A percentile compares a stretch with the other conserved stretches of the same genome.
phyloP scores from a whole-genome alignment of 2,113 vertebrate genomes.

The Hyaena hyaena region DNA sequence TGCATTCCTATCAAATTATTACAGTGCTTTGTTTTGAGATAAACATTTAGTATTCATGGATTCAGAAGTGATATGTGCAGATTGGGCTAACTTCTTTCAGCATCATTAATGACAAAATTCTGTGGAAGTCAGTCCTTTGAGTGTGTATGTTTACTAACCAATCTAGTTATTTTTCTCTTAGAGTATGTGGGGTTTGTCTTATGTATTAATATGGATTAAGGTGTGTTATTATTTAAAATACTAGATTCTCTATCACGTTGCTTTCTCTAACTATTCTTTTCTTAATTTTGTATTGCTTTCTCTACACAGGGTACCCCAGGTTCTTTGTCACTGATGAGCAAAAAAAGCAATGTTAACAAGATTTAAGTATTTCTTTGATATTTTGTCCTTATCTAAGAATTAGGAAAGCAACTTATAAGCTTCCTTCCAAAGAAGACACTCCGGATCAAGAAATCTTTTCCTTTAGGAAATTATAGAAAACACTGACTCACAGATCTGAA shows the following conservation, averaged over 20 bases:
- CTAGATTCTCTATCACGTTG: neutral
- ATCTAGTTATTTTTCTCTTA: neutral
- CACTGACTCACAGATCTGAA: rapidly evolving
- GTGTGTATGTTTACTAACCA: neutral
- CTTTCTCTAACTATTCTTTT: neutral
- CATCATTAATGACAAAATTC: neutral
- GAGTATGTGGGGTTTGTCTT: neutral
- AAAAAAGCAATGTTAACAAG: neutral
- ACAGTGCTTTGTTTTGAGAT: neutral
- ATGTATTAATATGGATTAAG: neutral
- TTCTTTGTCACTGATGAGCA: neutral
- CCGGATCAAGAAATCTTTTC: neutral
- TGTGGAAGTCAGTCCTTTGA: neutral
- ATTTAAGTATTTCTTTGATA: neutral
- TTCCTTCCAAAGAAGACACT: neutral
- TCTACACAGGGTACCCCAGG: rapidly evolving
- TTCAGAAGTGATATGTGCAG: neutral
- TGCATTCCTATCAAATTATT: neutral
- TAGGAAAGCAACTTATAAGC: neutral
- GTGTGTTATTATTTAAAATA: neutral
- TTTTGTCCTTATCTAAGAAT: neutral
- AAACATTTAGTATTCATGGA: neutral
- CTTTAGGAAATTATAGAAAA: neutral
- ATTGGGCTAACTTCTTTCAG: neutral
- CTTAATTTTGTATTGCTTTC: neutral